Base-by-base conservation (phyloP, 1,140 invertebrate genomes). In the Aphaenogaster ashmeadi region DNA sequence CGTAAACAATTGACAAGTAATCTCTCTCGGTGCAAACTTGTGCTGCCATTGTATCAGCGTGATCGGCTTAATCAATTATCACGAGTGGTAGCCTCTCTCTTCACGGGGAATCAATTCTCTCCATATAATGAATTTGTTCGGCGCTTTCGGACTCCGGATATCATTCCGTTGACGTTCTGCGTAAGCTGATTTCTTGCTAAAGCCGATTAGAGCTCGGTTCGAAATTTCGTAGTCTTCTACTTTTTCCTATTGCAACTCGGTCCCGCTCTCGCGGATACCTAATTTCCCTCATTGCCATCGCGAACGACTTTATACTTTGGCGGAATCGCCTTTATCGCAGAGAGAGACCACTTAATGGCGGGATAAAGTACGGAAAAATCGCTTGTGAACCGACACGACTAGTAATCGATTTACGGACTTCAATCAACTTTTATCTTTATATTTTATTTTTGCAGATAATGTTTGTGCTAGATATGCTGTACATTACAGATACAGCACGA, bases 201-300 rank as follows among this genome's bases (percentile, higher is more conserved):
- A 89, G 79, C 91, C 84, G 91, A 92, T 92, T 92, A 89, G 69
- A 88, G 41, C 60, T 47, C 64, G 13, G 60, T 74, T 56, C 18
- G 8, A 75, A 75, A 80, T 91, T 84, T 60, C 84, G 9, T 27
- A 52, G 79, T 75, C 36, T 52, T 75, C 21, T 87, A n/a, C 56
- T 54, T 50, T 41, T 85, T 69, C 27, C n/a, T 41, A 11, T 56
- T 75, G 38, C 18, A 74, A 56, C 7, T 47, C 58, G n/a, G 44
- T 54, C 13, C 9, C 47, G 15, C 64, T 52, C 15, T 9, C 21
- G 2, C 3, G 7, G 27, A 18, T 27, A 62, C 56, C 27, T 3
- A 11, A 13, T 64, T 21, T 62, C 13, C 36, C n/a, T 47, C 38
- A 52, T 6, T 71, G 11, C 21, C n/a, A 7, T 52, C 27, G 6